Evolutionary conservation across 1,140 invertebrate species (phyloP), one percentile per base, ranked within the genome.

Genomic region (Philopotamus ludificatus): DNA sequence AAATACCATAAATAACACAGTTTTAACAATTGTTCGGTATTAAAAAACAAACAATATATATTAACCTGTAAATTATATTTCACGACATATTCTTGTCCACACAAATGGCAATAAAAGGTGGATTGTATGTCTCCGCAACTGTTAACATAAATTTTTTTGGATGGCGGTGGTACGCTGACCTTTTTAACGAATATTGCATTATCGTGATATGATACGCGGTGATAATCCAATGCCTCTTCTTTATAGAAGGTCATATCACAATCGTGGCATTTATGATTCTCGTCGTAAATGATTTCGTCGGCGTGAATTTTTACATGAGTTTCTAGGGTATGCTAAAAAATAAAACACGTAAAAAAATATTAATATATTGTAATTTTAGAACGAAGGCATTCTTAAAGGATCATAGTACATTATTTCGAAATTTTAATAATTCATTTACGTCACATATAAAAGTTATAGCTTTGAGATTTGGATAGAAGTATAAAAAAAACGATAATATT

Each of bases 41-140:
- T 10, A 45, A 8, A 7, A 18, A 3, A 41, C 39, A 25, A 25
- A 57, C 2, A 20, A 45, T 50, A 41, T 26, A 66, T 47, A 76
- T 75, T 78, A 75, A 81, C 79, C 73, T 85, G 82, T 64, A 88
- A 76, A 75, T 88, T 88, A 58, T 86, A 86, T 74, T 88, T 88
- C 41, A 87, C 80, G 25, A 86, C 80, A 72, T 87, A 87, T 71
- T 88, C 86, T 53, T 82, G 82, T 3, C 87, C 87, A 75, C 87
- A 88, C 39, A 88, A 79, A 68, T 87, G 82, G 70, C 87, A 88
- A 73, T 87, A 88, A 65, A 85, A 87, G 18, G 87, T 81, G 62
- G 81, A 83, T 42, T 86, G 71, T 7, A 83, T 76, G 64, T 84
- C 82, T 9, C 82, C 81, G 66, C 81, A 81, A 28, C 82, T 82